These are phyloP conservation scores for Apus apus DNA, from an alignment of 2,113 vertebrate species.

Conservation along the genomic window DNA sequence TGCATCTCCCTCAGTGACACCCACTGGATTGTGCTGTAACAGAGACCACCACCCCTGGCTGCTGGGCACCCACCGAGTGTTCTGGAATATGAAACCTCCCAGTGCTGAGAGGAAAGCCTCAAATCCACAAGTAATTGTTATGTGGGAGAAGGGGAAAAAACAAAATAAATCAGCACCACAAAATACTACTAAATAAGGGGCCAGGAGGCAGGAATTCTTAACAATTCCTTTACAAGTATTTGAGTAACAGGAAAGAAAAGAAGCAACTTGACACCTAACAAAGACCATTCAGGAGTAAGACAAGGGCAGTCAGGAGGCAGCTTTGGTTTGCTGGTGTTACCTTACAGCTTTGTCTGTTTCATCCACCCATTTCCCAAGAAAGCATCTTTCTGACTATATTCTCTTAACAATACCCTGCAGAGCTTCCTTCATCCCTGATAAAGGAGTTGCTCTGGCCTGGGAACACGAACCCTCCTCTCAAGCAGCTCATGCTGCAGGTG, in stretches of 20 bases:
- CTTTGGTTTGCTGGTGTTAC: neutral
- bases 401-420: neutral
- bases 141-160: neutral
- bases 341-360: neutral
- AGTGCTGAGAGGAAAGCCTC: neutral
- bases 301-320: neutral
- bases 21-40: neutral
- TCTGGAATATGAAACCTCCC: neutral
- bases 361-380: neutral
- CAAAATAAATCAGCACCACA: neutral
- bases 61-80: neutral
- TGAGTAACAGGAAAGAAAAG: neutral
- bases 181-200: slow-evolving; percentile 10
- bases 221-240: neutral
- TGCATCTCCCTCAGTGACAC: neutral
- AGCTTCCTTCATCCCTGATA: too few relatives aligned
- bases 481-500: neutral
- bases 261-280: neutral
- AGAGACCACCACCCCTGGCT: neutral
- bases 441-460: accelerated
- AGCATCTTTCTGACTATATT: accelerated
- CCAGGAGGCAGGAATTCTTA: neutral
- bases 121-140: neutral
- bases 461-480: neutral
- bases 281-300: neutral